These are phyloP conservation scores for Trichomalopsis sarcophagae DNA, from an alignment of 1,140 invertebrate genomes.

Conservation along the genomic window DNA sequence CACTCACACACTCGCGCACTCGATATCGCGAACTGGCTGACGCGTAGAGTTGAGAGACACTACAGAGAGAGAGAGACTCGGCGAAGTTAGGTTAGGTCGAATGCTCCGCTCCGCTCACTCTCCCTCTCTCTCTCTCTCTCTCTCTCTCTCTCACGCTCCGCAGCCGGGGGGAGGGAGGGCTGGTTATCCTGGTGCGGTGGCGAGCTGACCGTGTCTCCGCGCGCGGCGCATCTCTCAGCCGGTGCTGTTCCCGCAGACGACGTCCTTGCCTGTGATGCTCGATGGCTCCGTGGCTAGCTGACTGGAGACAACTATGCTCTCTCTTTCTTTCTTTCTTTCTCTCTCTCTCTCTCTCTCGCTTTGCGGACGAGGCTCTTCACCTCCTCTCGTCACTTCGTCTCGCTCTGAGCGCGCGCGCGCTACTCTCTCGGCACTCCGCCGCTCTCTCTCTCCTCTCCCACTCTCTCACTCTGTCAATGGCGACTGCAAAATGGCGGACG, in stretches of 20 bases:
- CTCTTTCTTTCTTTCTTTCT: too few relatives aligned
- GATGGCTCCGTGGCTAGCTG: neutral
- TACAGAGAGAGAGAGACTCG: neutral
- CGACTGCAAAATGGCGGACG: slow-evolving; percentile 92
- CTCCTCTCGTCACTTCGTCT: neutral
- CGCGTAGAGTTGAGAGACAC: slow-evolving; percentile 2
- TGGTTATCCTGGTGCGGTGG: slow-evolving; percentile 6
- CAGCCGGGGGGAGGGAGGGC: neutral
- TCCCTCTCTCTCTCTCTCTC: neutral
- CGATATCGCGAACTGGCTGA: neutral
- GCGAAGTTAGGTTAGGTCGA: neutral
- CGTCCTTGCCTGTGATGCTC: neutral
- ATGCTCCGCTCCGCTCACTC: neutral
- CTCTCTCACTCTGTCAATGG: slow-evolving; percentile 83
- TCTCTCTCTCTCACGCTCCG: neutral
- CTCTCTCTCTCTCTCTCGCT: neutral
- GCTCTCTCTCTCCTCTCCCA: neutral
- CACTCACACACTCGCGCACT: slow-evolving; percentile 14
- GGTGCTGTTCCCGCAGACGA: neutral
- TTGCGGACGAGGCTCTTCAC: slow-evolving; percentile 81
- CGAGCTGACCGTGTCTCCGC: neutral
- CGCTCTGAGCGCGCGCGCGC: neutral
- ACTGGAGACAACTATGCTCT: neutral
- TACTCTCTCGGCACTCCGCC: neutral
- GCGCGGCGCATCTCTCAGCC: neutral